Percentiles rank a stretch among this genome's conserved stretches.
phyloP scores from a whole-genome alignment of 1,140 invertebrate species.

The Eubasilissa regina region DNA sequence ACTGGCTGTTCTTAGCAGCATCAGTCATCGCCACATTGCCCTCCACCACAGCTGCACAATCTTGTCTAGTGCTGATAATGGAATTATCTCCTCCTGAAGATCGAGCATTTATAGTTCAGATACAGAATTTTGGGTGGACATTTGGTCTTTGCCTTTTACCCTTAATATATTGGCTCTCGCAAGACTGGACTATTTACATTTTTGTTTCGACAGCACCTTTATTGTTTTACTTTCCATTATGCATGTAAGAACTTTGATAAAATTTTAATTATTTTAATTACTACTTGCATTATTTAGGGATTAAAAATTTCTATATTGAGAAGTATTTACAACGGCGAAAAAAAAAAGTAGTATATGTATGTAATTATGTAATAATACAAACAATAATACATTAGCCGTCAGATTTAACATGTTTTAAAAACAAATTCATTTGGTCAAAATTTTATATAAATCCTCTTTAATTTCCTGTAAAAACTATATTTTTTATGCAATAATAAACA shows the following conservation, averaged over 20 bases:
- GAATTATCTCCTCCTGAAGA: slow-evolving; percentile 63
- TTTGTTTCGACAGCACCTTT: slow-evolving; percentile 68
- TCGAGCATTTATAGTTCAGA: slow-evolving; percentile 49
- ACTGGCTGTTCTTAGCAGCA: slow-evolving; percentile 67
- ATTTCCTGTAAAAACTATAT: no score
- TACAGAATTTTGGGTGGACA: slow-evolving; percentile 64
- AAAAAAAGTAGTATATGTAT: no score
- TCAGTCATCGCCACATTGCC: slow-evolving; percentile 67
- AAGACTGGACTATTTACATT: slow-evolving; percentile 74
- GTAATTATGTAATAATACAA: no score
- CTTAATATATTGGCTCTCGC: slow-evolving; percentile 73
- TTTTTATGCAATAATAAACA: no score
- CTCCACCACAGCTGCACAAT: slow-evolving; percentile 70
- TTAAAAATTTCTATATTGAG: no score
- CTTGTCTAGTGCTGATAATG: slow-evolving; percentile 71
- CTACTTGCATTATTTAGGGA: no score
- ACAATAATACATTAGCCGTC: no score
- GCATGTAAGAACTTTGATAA: slow-evolving; percentile 60
- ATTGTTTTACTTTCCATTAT: slow-evolving; percentile 66
- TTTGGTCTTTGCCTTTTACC: slow-evolving; percentile 73
- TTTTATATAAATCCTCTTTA: no score
- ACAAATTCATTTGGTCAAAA: no score
- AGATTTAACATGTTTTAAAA: no score
- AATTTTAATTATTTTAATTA: no score
- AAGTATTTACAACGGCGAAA: no score